A percentile compares a stretch with the other conserved stretches of the same genome.
These are phyloP conservation scores for Aphelenchoides bicaudatus DNA, from an alignment of 2,888 invertebrate genomes.

Conservation along the genomic window DNA sequence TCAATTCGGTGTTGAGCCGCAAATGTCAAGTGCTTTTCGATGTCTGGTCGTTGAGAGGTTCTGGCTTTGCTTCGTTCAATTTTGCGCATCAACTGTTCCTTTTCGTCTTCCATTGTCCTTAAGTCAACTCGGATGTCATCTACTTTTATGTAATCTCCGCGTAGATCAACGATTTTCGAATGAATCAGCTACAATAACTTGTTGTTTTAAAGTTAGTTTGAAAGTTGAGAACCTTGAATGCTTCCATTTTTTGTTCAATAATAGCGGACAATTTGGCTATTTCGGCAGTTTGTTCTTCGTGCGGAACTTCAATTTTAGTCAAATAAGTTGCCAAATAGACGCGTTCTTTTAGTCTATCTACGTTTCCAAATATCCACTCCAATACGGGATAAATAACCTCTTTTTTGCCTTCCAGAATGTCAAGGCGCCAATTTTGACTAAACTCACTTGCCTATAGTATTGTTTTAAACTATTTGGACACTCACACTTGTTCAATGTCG, in stretches of 20 bases:
- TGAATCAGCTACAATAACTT: conserved; percentile 42
- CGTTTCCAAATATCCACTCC: conserved; percentile 75
- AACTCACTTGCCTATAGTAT: not conserved
- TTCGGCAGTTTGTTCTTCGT: conserved; percentile 34
- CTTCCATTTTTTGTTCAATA: conserved; percentile 39
- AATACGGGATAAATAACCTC: conserved; percentile 74
- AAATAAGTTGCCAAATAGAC: conserved; percentile 68
- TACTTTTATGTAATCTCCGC: conserved; percentile 68
- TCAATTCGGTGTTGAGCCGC: conserved; percentile 67
- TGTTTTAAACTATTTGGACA: conserved; percentile 12
- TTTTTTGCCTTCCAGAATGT: conserved; percentile 73
- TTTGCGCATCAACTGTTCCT: conserved; percentile 71
- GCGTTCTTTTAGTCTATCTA: conserved; percentile 74
- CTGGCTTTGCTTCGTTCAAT: conserved; percentile 65
- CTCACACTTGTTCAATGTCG: conserved; percentile 60
- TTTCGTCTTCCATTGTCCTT: conserved; percentile 70
- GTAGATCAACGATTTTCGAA: conserved; percentile 36
- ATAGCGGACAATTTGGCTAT: conserved; percentile 23
- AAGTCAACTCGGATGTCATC: conserved; percentile 79
- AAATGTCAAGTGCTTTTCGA: conserved; percentile 58
- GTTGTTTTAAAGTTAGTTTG: conserved; percentile 2
- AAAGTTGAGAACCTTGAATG: conserved; percentile 30
- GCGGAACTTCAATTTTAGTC: conserved; percentile 36
- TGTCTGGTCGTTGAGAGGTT: conserved; percentile 42
- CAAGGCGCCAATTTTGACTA: conserved; percentile 68